Evolutionary conservation across 2,797 vertebrate species (phyloP).

Genomic region (Diceros bicornis): DNA sequence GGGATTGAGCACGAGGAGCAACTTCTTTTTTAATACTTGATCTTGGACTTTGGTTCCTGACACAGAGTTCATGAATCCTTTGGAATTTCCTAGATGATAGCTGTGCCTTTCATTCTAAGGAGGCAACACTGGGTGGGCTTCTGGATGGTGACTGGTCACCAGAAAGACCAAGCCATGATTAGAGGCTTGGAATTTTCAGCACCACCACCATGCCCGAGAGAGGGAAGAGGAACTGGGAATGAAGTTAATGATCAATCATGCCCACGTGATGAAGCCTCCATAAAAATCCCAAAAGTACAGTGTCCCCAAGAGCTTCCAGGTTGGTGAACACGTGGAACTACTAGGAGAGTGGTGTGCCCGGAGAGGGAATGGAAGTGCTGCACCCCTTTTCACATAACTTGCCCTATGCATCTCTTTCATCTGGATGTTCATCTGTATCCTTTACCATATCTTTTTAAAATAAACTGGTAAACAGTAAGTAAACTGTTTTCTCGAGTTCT

Average conservation of each 20-base stretch:
- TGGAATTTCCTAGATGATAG: not conserved
- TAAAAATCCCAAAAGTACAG: not conserved
- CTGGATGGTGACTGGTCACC: not conserved
- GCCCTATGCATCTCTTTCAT: not conserved
- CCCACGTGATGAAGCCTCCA: not conserved
- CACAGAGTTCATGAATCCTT: not conserved
- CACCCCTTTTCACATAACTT: not conserved
- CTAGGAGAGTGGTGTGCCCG: not conserved
- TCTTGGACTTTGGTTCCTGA: not conserved
- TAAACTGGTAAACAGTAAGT: not conserved
- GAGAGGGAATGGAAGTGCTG: not conserved
- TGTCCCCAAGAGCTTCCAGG: not conserved
- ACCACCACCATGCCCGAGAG: not conserved
- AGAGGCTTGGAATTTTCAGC: not conserved
- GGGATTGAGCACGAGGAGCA: not conserved
- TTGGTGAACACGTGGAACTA: not conserved
- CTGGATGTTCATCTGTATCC: not conserved
- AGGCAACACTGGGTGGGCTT: not conserved
- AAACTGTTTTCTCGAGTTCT: not conserved
- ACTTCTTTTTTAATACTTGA: not conserved
- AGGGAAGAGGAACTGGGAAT: not conserved
- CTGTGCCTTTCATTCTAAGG: not conserved
- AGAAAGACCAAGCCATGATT: not conserved
- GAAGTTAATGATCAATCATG: not conserved
- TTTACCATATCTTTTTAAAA: not conserved